Evolutionary conservation across 2,113 vertebrate species (phyloP).

Genomic region (Brachirus orientalis): DNA sequence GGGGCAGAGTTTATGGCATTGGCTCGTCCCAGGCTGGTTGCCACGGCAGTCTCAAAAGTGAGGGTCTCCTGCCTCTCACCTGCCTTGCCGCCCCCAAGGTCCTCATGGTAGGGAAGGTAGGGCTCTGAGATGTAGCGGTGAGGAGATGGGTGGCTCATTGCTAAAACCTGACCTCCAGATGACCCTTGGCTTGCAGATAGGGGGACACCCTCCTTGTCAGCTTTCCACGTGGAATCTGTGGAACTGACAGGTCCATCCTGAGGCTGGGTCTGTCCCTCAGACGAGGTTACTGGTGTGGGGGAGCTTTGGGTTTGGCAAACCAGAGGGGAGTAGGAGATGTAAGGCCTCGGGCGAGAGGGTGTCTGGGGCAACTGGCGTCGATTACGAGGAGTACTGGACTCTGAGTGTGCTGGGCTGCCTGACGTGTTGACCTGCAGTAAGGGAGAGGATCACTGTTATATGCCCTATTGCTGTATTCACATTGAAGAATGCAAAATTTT

Average conservation of each 20-base stretch:
- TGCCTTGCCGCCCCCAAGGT: conserved; percentile 85
- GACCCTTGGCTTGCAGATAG: conserved; percentile 43
- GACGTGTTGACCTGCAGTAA: conserved; percentile 83
- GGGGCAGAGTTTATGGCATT: conserved; percentile 93
- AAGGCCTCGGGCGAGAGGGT: conserved; percentile 91
- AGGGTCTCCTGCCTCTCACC: conserved; percentile 90
- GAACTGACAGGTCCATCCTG: conserved; percentile 55
- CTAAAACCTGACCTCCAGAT: conserved; percentile 62
- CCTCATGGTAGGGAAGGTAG: conserved; percentile 91
- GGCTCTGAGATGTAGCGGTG: conserved; percentile 97
- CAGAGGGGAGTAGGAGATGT: conserved; percentile 94
- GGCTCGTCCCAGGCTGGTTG: conserved; percentile 91
- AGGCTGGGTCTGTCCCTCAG: conserved; percentile 72
- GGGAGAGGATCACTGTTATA: neutral
- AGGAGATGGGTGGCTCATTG: conserved; percentile 83
- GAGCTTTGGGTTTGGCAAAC: conserved; percentile 83
- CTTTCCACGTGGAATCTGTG: conserved; percentile 49
- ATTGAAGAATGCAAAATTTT: neutral
- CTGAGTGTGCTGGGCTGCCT: conserved; percentile 89
- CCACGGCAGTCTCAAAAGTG: conserved; percentile 94
- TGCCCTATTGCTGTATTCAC: neutral
- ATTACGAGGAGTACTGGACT: conserved; percentile 89
- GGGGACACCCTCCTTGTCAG: conserved; percentile 76
- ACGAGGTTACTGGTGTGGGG: conserved; percentile 62
- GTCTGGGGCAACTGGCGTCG: conserved; percentile 95